A percentile compares a stretch with the other conserved stretches of the same genome.
Conservation (phyloP, 2,888 invertebrate genomes). For the Eubasilissa splendida region DNA sequence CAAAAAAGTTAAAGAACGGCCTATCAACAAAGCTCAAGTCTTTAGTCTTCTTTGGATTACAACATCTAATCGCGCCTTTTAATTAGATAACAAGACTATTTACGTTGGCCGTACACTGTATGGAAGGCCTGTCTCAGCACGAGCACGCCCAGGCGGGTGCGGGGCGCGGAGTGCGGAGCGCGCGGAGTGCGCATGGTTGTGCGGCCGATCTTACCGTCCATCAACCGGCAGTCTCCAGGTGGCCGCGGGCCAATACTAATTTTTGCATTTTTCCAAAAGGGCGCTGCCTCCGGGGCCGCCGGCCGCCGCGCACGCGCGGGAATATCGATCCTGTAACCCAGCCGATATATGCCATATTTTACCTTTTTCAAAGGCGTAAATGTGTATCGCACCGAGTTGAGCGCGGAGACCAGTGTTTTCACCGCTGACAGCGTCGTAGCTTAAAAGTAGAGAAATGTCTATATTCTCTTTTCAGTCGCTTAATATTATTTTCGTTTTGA, state of each 20-base stretch:
- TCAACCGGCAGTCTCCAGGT: slow-evolving; percentile 32
- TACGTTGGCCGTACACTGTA: not conserved
- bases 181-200: slow-evolving; percentile 13
- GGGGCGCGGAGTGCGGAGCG: slow-evolving; percentile 1
- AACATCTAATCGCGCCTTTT: no score
- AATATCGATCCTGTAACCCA: slow-evolving; percentile 41
- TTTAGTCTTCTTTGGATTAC: no score
- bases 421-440: slow-evolving; percentile 1
- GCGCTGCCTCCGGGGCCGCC: slow-evolving; percentile 30
- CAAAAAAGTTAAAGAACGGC: not conserved
- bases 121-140: not conserved
- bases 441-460: slow-evolving; percentile 33
- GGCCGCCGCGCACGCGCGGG: slow-evolving; percentile 35
- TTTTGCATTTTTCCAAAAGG: slow-evolving; percentile 40
- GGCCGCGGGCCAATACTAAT: slow-evolving; percentile 39
- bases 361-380: slow-evolving; percentile 36
- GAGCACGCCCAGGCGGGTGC: slow-evolving; percentile 15
- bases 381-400: not conserved
- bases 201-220: not conserved
- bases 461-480: slow-evolving; percentile 16
- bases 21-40: no score
- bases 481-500: slow-evolving; percentile 48
- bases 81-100: not conserved
- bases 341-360: slow-evolving; percentile 13
- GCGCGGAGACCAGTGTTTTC: not conserved